These are phyloP conservation scores for Prenolepis imparis DNA, from an alignment of 2,888 invertebrate genomes.

Conservation along the genomic window DNA sequence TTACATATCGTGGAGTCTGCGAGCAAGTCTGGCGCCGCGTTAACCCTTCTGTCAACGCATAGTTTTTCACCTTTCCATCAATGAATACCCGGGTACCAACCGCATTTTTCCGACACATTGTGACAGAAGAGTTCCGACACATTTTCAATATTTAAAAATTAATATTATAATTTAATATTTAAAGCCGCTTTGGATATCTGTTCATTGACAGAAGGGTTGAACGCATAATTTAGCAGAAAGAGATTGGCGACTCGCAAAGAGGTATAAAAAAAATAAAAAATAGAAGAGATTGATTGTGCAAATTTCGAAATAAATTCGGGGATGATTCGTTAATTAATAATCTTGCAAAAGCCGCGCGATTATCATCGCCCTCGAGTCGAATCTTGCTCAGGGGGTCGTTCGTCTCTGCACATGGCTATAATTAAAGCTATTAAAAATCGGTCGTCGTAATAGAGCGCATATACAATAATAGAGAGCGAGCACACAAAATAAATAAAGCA, in stretches of 20 bases:
- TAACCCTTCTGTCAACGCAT: too few relatives aligned
- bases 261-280: background rate
- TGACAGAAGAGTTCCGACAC: too few relatives aligned
- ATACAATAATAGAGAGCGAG: slow-evolving; percentile 16
- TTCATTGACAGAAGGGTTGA: background rate
- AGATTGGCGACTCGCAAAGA: background rate
- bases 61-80: too few relatives aligned
- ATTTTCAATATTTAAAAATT: too few relatives aligned
- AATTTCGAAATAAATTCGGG: background rate
- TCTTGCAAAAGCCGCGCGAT: background rate
- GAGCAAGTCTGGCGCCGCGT: too few relatives aligned
- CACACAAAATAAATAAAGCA: slow-evolving; percentile 58
- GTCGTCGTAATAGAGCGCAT: background rate
- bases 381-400: background rate
- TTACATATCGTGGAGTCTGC: background rate
- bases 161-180: too few relatives aligned
- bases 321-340: background rate
- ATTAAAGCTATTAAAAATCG: slow-evolving; percentile 27
- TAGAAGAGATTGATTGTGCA: background rate
- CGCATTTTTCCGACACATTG: too few relatives aligned
- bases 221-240: background rate
- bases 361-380: background rate
- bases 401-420: background rate
- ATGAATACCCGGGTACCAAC: too few relatives aligned
- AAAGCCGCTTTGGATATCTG: too few relatives aligned